Evolutionary conservation across 2,113 vertebrate genomes (phyloP).

Genomic region (Pyrgilauda ruficollis): DNA sequence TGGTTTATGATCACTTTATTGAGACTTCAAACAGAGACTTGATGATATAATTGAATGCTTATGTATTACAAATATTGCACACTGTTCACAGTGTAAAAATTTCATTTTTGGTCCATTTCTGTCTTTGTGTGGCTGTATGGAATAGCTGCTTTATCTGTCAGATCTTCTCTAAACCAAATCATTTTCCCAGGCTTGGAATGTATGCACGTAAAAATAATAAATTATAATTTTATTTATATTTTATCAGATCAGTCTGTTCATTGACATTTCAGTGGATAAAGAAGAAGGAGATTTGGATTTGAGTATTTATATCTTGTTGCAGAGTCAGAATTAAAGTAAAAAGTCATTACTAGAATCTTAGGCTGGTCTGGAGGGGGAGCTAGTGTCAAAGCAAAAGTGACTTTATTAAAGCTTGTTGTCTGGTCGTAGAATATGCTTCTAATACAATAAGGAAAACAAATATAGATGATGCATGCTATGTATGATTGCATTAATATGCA

Average conservation of each 20-base stretch:
- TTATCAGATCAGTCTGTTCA: constrained; percentile 8
- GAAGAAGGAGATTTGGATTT: not conserved
- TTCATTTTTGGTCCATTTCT: not conserved
- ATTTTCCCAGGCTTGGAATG: not conserved
- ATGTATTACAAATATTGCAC: not conserved
- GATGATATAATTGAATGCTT: not conserved
- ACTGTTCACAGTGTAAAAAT: not conserved
- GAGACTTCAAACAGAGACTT: not conserved
- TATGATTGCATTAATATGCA: constrained; percentile 25
- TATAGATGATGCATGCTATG: not conserved
- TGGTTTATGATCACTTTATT: not conserved
- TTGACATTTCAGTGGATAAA: constrained; percentile 4
- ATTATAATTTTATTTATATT: not conserved
- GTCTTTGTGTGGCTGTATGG: not conserved
- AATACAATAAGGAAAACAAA: not conserved
- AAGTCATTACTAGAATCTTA: constrained; percentile 44
- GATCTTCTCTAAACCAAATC: not conserved
- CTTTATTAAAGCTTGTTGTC: constrained; percentile 39
- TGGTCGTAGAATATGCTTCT: not conserved
- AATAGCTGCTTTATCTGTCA: not conserved
- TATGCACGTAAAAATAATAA: not conserved
- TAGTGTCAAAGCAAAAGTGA: constrained; percentile 75
- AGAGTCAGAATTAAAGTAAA: constrained; percentile 37
- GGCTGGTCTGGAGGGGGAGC: constrained; percentile 81
- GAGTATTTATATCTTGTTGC: constrained; percentile 41